Evolutionary conservation across 2,797 vertebrate genomes (phyloP).

Genomic region (Gadopsis bispinosus): DNA sequence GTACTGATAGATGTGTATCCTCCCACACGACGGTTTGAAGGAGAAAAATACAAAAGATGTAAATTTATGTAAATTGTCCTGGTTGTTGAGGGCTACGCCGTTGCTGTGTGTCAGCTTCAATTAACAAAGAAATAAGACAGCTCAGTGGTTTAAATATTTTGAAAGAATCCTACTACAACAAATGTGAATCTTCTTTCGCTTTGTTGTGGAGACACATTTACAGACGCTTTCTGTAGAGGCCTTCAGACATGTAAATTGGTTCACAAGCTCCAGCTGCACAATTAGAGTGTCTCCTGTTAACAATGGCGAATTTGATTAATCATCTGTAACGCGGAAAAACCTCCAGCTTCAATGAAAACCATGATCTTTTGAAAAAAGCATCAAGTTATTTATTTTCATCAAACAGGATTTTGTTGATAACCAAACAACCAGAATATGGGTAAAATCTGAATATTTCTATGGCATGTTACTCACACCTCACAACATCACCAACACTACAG

Average conservation of each 20-base stretch:
- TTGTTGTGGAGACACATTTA: neutral
- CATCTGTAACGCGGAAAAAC: neutral
- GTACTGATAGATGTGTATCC: constrained; percentile 40
- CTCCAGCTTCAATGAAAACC: constrained; percentile 2
- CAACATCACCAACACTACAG: constrained; percentile 51
- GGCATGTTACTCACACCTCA: constrained; percentile 52
- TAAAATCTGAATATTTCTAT: constrained; percentile 32
- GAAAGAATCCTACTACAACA: neutral
- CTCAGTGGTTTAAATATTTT: constrained; percentile 10
- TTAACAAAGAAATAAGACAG: constrained; percentile 44
- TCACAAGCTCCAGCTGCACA: neutral
- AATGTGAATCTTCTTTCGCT: constrained; percentile 4
- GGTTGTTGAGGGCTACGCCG: constrained; percentile 24
- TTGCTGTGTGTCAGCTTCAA: constrained; percentile 21
- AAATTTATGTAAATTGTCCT: constrained; percentile 59
- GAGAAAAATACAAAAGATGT: constrained; percentile 42
- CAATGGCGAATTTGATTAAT: constrained; percentile 5
- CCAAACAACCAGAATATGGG: constrained; percentile 44
- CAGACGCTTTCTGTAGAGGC: neutral
- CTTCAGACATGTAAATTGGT: neutral
- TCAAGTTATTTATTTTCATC: constrained; percentile 42
- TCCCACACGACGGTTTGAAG: constrained; percentile 41
- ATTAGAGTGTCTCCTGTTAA: neutral
- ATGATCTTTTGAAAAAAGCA: neutral
- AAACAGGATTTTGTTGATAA: constrained; percentile 45